These are phyloP conservation scores for Strix occidentalis DNA, from an alignment of 2,797 vertebrate species.

Conservation along the genomic window DNA sequence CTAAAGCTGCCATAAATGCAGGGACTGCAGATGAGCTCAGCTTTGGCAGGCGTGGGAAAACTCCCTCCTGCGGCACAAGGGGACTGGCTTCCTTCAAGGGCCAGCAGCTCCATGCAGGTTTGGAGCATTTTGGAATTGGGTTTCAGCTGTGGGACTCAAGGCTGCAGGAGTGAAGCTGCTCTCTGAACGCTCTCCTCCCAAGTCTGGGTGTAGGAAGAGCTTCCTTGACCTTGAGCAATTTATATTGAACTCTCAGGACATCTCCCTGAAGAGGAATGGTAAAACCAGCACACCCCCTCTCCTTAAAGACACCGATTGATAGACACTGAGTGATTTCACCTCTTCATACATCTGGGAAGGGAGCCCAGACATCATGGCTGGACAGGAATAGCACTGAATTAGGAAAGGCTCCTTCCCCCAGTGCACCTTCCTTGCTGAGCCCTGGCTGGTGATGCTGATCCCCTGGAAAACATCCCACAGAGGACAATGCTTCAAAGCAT, in stretches of 20 bases:
- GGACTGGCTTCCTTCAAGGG: neutral
- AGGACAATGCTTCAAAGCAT: neutral
- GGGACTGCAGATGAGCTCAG: neutral
- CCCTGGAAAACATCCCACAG: neutral
- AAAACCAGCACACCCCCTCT: neutral
- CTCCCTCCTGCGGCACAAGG: neutral
- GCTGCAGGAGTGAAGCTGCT: neutral
- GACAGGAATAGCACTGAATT: neutral
- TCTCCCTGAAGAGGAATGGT: neutral
- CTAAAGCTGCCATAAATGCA: neutral
- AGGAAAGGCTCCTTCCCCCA: neutral
- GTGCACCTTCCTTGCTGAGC: neutral
- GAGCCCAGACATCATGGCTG: neutral
- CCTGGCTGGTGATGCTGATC: neutral
- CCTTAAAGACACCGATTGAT: neutral
- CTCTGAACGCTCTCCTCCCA: neutral
- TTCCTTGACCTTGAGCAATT: neutral
- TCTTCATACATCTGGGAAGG: neutral
- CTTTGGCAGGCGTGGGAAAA: neutral
- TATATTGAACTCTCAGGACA: neutral
- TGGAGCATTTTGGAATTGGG: neutral
- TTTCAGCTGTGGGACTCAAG: neutral
- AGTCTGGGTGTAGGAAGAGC: neutral
- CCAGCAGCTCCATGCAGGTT: neutral
- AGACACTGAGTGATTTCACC: no score